Evolutionary conservation across 1,140 invertebrate species (phyloP).

Genomic region (Hyphantria cunea): DNA sequence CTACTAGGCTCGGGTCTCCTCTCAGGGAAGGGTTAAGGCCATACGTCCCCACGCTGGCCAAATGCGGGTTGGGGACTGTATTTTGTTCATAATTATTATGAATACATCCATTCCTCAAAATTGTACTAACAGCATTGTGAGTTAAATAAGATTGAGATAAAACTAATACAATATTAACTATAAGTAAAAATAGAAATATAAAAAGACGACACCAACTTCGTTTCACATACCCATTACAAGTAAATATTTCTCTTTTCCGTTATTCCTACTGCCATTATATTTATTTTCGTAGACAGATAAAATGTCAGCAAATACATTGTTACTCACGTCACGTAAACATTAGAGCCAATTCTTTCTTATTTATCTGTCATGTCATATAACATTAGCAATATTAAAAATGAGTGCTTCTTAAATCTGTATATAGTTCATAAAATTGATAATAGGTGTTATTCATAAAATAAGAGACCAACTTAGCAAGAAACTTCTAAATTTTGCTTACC

Average conservation of each 20-base stretch:
- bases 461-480: no score
- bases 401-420: constrained; percentile 13
- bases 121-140: no score
- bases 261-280: constrained; percentile 9
- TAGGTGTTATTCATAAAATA: neutral
- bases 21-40: no score
- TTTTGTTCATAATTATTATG: no score
- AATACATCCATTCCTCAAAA: no score
- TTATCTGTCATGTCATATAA: constrained; percentile 20
- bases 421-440: constrained; percentile 10
- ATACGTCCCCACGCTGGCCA: no score
- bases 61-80: no score
- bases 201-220: neutral
- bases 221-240: neutral
- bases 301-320: constrained; percentile 15
- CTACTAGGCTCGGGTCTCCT: no score
- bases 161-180: no score
- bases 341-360: constrained; percentile 21
- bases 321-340: constrained; percentile 9
- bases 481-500: no score
- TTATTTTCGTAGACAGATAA: constrained; percentile 12
- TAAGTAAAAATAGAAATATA: neutral
- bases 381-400: constrained; percentile 25
- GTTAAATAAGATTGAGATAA: no score
- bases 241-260: constrained; percentile 5